A percentile compares a stretch with the other conserved stretches of the same genome.
These are phyloP conservation scores for Prunella fulvescens DNA, from an alignment of 2,113 vertebrate species.

Conservation along the genomic window DNA sequence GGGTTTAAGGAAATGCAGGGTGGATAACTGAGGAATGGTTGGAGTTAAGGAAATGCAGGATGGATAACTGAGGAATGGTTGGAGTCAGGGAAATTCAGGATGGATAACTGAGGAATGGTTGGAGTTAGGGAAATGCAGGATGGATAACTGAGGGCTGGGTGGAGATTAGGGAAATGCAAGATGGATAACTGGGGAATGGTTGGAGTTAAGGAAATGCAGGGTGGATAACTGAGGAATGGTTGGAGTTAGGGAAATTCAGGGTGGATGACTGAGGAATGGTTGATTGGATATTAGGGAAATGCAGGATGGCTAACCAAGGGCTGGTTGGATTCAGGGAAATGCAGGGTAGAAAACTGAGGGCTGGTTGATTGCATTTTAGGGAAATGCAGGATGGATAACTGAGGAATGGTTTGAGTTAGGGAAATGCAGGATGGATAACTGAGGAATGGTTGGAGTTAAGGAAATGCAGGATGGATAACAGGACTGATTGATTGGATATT, in stretches of 20 bases:
- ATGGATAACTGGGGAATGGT: neutral
- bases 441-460: too few relatives aligned
- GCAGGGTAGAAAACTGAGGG: neutral
- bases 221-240: neutral
- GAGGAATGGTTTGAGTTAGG: too few relatives aligned
- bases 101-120: too few relatives aligned
- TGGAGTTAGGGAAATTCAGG: neutral
- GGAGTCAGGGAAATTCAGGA: neutral
- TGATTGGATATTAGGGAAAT: neutral
- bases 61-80: neutral
- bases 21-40: neutral
- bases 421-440: too few relatives aligned
- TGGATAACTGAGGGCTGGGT: neutral
- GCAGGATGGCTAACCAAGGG: neutral
- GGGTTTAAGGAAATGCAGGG: neutral
- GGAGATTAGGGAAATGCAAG: neutral
- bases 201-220: neutral
- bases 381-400: too few relatives aligned
- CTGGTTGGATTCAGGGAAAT: neutral
- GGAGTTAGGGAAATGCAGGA: neutral
- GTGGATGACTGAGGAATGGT: fast-evolving
- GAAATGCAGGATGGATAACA: too few relatives aligned
- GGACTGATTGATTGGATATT: too few relatives aligned
- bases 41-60: neutral
- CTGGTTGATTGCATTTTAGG: too few relatives aligned